Conservation (phyloP, 2,113 vertebrate species). For the Otus sunia region DNA sequence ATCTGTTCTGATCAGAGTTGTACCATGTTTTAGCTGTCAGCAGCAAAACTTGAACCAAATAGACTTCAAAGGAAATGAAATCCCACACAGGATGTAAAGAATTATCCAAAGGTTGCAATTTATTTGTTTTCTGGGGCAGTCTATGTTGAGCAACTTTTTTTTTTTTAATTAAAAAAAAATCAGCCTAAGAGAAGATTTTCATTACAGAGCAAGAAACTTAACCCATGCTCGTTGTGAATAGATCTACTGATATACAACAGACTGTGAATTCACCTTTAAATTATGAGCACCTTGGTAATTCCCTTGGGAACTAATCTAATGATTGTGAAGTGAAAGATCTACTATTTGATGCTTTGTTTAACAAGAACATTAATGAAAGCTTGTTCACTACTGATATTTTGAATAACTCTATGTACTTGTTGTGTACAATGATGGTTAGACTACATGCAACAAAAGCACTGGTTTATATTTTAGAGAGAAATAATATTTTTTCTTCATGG, state of each 20-base stretch:
- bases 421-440: background rate
- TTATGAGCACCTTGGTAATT: slow-evolving; percentile 43
- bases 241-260: slow-evolving; percentile 4
- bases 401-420: background rate
- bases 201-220: slow-evolving; percentile 1
- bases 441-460: background rate
- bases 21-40: background rate
- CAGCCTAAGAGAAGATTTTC: background rate
- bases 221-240: background rate
- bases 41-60: background rate
- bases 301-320: slow-evolving; percentile 58
- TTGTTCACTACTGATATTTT: background rate
- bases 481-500: background rate
- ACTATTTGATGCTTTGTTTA: slow-evolving; percentile 31
- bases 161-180: background rate
- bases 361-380: slow-evolving; percentile 41
- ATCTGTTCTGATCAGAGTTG: background rate
- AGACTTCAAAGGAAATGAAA: slow-evolving; percentile 37
- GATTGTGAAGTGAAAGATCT: slow-evolving; percentile 27
- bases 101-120: slow-evolving; percentile 12
- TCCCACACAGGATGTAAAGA: background rate
- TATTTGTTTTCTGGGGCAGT: slow-evolving; percentile 7
- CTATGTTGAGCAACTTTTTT: background rate
- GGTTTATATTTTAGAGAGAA: background rate
- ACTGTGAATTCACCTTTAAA: slow-evolving; percentile 50